phyloP scores from a whole-genome alignment of 2,888 invertebrate species.

The Vandiemenella viatica region DNA sequence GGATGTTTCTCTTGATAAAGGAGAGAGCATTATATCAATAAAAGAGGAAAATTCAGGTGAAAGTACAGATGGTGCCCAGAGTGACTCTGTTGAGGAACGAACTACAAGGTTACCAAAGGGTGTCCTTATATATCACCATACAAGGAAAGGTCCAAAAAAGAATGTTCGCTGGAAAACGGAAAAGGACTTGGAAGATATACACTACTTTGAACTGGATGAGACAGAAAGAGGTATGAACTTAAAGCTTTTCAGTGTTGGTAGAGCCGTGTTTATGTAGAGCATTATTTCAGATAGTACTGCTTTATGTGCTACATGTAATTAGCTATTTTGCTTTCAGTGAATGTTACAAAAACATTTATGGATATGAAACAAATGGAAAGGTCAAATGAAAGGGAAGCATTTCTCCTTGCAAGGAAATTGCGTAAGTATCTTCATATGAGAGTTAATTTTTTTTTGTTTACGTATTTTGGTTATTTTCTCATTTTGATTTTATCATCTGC shows the following conservation, averaged over 20 bases:
- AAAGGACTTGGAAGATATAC: slow-evolving; percentile 59
- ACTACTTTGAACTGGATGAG: slow-evolving; percentile 89
- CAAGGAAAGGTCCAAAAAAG: slow-evolving; percentile 60
- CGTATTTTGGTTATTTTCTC: not conserved
- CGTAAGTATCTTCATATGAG: slow-evolving; percentile 29
- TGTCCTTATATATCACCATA: slow-evolving; percentile 54
- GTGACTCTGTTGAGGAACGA: slow-evolving; percentile 1
- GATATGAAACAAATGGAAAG: slow-evolving; percentile 87
- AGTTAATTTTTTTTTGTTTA: not conserved
- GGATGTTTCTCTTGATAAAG: not conserved
- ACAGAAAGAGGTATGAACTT: slow-evolving; percentile 60
- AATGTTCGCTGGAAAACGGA: slow-evolving; percentile 71
- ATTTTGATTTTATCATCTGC: slow-evolving; percentile 5
- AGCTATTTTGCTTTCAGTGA: slow-evolving; percentile 38
- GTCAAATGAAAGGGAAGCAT: slow-evolving; percentile 67
- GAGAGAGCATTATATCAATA: not conserved
- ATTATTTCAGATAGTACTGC: not conserved
- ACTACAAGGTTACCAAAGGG: slow-evolving; percentile 31
- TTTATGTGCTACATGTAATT: slow-evolving; percentile 4
- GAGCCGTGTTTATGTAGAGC: not conserved
- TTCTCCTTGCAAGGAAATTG: slow-evolving; percentile 60
- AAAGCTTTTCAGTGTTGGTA: not conserved
- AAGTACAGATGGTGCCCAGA: not conserved
- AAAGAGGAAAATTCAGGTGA: slow-evolving; percentile 4
- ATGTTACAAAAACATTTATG: slow-evolving; percentile 80